Conservation (phyloP, 2,113 vertebrate genomes). For the Limnothrissa miodon region DNA sequence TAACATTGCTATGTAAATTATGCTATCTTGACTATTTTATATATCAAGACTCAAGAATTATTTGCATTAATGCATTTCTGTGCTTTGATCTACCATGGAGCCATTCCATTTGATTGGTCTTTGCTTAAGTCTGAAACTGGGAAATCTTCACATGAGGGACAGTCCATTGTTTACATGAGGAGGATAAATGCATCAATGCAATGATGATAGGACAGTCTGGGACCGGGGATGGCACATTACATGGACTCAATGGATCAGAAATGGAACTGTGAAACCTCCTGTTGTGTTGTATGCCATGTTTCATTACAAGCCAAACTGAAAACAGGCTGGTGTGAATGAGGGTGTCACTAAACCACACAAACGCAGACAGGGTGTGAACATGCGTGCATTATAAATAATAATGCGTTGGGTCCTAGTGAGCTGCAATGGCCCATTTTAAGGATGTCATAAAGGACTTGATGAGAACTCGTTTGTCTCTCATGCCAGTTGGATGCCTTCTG, state of each 20-base stretch:
- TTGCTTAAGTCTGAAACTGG: too few relatives aligned
- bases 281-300: neutral
- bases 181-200: neutral
- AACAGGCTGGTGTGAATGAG: neutral
- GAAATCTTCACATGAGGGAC: neutral
- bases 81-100: neutral
- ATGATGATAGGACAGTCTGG: neutral
- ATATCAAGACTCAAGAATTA: too few relatives aligned
- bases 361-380: neutral
- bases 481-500: neutral
- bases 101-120: too few relatives aligned
- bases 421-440: slow-evolving; percentile 17
- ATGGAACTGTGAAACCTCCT: neutral
- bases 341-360: slow-evolving; percentile 6
- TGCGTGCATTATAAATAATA: slow-evolving; percentile 8
- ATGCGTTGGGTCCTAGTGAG: neutral
- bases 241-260: neutral
- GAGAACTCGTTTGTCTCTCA: slow-evolving; percentile 15
- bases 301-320: neutral
- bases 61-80: neutral
- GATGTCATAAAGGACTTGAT: slow-evolving; percentile 12
- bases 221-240: neutral
- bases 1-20: too few relatives aligned
- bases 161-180: neutral
- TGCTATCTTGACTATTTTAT: too few relatives aligned